These are phyloP conservation scores for Myxocyprinus asiaticus DNA, from an alignment of 2,113 vertebrate species.

Conservation along the genomic window DNA sequence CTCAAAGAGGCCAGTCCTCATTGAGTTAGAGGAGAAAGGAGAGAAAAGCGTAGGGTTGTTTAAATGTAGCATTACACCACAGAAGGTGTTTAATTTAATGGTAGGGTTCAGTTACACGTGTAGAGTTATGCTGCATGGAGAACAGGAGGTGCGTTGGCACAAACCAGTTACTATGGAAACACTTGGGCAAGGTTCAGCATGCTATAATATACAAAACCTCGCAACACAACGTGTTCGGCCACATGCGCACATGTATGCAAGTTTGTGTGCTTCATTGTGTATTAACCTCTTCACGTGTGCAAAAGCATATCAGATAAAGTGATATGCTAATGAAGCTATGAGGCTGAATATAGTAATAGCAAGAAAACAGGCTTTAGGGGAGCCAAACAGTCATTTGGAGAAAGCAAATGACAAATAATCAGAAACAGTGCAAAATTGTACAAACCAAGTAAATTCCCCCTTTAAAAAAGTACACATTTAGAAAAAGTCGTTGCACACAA, in stretches of 20 bases:
- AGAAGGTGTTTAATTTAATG: neutral
- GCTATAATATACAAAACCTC: neutral
- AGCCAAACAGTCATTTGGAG: neutral
- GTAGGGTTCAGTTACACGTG: neutral
- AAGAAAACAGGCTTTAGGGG: neutral
- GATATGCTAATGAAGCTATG: neutral
- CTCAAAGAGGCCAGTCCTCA: neutral
- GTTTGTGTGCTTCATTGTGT: neutral
- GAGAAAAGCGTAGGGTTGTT: neutral
- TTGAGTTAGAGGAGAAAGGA: too few species aligned
- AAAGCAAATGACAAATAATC: neutral
- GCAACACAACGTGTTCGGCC: neutral
- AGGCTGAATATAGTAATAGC: neutral
- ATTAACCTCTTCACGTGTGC: slow-evolving; percentile 5
- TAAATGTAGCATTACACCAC: neutral
- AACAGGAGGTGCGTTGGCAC: neutral
- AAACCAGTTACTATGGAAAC: slow-evolving; percentile 48
- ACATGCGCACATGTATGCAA: neutral
- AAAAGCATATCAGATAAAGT: neutral
- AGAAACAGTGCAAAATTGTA: neutral
- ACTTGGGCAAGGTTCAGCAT: slow-evolving; percentile 3
- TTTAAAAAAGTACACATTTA: too few species aligned
- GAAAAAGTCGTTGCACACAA: too few species aligned
- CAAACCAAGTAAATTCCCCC: neutral
- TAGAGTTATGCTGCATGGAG: slow-evolving; percentile 14